Evolutionary conservation across 2,113 vertebrate species (phyloP).

Genomic region (Oostethus manadensis): DNA sequence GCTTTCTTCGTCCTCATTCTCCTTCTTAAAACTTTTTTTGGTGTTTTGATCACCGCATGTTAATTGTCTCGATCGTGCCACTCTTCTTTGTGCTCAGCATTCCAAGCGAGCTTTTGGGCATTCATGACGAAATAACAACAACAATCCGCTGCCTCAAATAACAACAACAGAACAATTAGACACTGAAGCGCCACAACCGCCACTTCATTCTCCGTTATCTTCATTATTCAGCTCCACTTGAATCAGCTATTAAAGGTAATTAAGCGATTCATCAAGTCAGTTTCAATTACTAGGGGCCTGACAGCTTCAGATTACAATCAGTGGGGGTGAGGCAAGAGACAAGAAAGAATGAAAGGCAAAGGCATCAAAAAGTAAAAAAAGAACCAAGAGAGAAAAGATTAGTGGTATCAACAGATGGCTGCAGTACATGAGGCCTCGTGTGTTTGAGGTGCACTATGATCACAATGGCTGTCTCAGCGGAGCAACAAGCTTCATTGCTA

Average conservation of each 20-base stretch:
- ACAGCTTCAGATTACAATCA: slow-evolving; percentile 88
- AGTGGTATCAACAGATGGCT: slow-evolving; percentile 16
- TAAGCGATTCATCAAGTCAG: slow-evolving; percentile 93
- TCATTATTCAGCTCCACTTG: slow-evolving; percentile 83
- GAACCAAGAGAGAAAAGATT: slow-evolving; percentile 20
- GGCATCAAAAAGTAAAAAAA: slow-evolving; percentile 40
- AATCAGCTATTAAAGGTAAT: slow-evolving; percentile 90
- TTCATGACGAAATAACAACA: slow-evolving; percentile 39
- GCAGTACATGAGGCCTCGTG: slow-evolving; percentile 4
- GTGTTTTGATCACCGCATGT: slow-evolving; percentile 52
- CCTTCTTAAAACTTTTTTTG: slow-evolving; percentile 16
- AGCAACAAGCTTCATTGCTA: slow-evolving; percentile 27
- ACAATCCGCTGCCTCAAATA: slow-evolving; percentile 35
- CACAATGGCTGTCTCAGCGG: not conserved
- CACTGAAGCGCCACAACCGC: slow-evolving; percentile 72
- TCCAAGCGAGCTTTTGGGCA: slow-evolving; percentile 30
- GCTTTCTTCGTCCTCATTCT: slow-evolving; percentile 39
- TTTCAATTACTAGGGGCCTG: slow-evolving; percentile 89
- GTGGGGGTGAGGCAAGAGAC: slow-evolving; percentile 45
- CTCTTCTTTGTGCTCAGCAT: slow-evolving; percentile 20
- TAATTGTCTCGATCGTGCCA: slow-evolving; percentile 51
- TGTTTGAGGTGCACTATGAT: slow-evolving; percentile 17
- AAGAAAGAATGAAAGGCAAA: slow-evolving; percentile 30
- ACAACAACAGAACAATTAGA: slow-evolving; percentile 72
- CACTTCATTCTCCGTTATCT: slow-evolving; percentile 77